phyloP scores from a whole-genome alignment of 2,113 vertebrate species.

The Megaceryle maxima region DNA sequence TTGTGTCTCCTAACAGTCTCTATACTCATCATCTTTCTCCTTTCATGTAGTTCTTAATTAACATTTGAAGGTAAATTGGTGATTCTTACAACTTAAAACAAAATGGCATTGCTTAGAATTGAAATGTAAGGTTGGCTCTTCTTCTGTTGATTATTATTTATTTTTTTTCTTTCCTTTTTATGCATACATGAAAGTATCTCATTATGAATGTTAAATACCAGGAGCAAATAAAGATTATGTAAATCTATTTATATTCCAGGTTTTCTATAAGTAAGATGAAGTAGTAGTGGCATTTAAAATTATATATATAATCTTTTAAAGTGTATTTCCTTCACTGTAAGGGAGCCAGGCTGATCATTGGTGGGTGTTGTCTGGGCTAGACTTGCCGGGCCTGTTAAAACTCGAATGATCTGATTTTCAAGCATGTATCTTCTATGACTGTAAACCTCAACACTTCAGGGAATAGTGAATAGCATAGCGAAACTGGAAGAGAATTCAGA shows the following conservation, averaged over 20 bases:
- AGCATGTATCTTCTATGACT: background rate
- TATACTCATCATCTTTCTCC: background rate
- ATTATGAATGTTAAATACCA: background rate
- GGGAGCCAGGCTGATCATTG: background rate
- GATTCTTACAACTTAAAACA: background rate
- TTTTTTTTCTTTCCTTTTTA: background rate
- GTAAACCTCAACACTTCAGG: background rate
- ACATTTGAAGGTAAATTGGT: background rate
- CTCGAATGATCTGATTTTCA: constrained; percentile 20
- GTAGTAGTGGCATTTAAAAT: background rate
- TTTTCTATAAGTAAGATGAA: background rate
- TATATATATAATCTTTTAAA: background rate
- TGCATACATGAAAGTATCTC: background rate
- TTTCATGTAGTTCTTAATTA: background rate
- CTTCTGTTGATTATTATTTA: background rate
- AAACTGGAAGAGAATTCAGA: background rate
- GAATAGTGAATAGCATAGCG: background rate
- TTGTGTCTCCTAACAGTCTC: background rate
- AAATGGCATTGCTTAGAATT: background rate
- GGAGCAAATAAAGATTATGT: background rate
- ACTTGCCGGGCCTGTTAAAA: constrained; percentile 14
- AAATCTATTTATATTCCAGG: background rate
- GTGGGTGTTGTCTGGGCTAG: background rate
- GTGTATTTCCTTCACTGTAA: background rate
- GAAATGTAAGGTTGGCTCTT: background rate